Conservation (phyloP, 1,140 invertebrate genomes). For the Wasmannia auropunctata region DNA sequence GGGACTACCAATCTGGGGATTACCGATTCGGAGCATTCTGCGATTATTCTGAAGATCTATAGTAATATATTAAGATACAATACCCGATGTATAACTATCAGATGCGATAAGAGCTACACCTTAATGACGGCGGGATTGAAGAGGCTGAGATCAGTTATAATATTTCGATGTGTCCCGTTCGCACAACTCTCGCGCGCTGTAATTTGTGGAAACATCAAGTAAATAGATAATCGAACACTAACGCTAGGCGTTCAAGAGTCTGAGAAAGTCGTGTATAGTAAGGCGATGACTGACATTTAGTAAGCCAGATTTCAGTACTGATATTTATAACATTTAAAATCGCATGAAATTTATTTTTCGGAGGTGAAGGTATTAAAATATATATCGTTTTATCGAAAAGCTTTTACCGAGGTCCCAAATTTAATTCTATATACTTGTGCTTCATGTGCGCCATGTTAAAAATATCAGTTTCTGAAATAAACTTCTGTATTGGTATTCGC, state of each 20-base stretch:
- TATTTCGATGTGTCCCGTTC: neutral
- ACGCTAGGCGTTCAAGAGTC: neutral
- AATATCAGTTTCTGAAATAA: neutral
- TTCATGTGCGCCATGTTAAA: neutral
- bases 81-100: constrained; percentile 13
- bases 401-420: neutral
- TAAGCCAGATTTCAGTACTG: neutral
- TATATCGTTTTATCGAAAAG: neutral
- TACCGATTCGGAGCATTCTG: neutral
- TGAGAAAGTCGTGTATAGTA: neutral
- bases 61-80: neutral
- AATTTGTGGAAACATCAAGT: neutral
- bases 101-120: neutral
- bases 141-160: neutral
- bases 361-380: neutral
- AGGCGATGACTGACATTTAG: neutral
- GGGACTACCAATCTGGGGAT: neutral
- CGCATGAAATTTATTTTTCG: neutral
- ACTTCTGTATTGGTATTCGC: neutral
- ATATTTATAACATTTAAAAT: neutral
- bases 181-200: neutral
- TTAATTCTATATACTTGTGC: too few species aligned
- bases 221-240: constrained; percentile 8
- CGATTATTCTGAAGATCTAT: neutral
- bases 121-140: neutral